Conservation (phyloP, 2,797 vertebrate genomes). For the Sebastes oblongus region DNA sequence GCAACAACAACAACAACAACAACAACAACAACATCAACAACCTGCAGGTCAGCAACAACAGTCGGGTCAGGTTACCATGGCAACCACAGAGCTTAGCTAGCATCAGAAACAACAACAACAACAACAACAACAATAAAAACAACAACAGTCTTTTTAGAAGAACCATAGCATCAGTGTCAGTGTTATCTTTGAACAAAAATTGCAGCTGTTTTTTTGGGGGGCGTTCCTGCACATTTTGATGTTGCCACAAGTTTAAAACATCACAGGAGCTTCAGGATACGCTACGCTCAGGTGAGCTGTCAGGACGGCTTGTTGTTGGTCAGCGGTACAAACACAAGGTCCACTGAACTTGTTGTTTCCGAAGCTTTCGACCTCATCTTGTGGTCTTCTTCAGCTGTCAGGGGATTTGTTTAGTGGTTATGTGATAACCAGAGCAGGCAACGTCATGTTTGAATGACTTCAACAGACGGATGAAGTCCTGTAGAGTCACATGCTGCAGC, state of each 20-base stretch:
- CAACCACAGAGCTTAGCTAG: conserved; percentile 46
- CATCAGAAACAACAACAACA: conserved; percentile 25
- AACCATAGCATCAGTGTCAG: not conserved
- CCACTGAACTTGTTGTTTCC: not conserved
- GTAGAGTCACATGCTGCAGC: too few relatives aligned
- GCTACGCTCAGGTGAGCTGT: too few relatives aligned
- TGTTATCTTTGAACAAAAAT: not conserved
- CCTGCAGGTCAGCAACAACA: conserved; percentile 58
- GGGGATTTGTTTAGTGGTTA: too few relatives aligned
- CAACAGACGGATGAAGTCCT: too few relatives aligned
- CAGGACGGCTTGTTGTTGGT: too few relatives aligned
- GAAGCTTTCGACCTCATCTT: not conserved
- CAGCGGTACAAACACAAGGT: too few relatives aligned
- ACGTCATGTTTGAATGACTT: not conserved
- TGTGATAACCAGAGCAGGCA: not conserved
- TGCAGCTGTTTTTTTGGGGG: not conserved
- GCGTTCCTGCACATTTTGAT: not conserved
- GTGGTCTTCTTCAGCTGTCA: not conserved
- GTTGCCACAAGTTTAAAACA: not conserved
- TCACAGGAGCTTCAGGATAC: not conserved
- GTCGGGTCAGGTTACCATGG: conserved; percentile 62
- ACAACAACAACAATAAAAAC: conserved; percentile 37
- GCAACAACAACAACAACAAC: conserved; percentile 24
- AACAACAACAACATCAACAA: conserved; percentile 1
- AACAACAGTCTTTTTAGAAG: conserved; percentile 43